Evolutionary conservation across 1,140 invertebrate species (phyloP).

Genomic region (Andricus grossulariae): DNA sequence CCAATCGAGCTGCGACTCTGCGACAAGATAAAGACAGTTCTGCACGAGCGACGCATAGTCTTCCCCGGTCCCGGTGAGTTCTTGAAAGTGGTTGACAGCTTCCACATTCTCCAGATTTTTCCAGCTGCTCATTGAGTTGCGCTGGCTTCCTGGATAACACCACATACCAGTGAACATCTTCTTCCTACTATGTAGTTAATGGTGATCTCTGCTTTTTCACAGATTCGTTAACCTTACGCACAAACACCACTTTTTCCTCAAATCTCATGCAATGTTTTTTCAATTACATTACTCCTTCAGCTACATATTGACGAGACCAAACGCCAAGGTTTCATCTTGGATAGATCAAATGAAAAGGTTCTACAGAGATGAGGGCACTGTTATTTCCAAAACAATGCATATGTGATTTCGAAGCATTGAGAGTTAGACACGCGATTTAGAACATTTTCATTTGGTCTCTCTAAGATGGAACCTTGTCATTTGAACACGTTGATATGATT

Average conservation of each 20-base stretch:
- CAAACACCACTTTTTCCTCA: background rate
- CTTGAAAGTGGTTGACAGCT: slow-evolving; percentile 65
- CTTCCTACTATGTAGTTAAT: slow-evolving; percentile 22
- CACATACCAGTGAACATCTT: slow-evolving; percentile 18
- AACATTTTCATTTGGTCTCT: background rate
- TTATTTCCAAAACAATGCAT: too few species aligned
- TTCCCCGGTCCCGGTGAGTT: slow-evolving; percentile 67
- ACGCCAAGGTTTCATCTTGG: too few species aligned
- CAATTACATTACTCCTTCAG: too few species aligned
- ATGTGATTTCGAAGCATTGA: too few species aligned
- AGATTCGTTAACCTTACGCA: background rate
- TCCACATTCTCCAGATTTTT: slow-evolving; percentile 69
- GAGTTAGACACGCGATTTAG: too few species aligned
- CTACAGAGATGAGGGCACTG: too few species aligned
- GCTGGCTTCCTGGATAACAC: slow-evolving; percentile 1
- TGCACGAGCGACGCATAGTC: slow-evolving; percentile 68
- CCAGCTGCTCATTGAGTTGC: slow-evolving; percentile 51
- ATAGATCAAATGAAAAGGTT: too few species aligned
- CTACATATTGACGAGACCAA: too few species aligned
- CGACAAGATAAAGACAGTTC: slow-evolving; percentile 57
- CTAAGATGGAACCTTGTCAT: background rate
- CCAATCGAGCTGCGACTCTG: slow-evolving; percentile 49
- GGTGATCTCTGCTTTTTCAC: background rate
- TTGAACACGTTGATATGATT: background rate
- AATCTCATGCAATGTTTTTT: background rate